Percentiles rank a stretch among this genome's conserved stretches.
Conservation (phyloP, 2,113 vertebrate species). For the Cnemophilus loriae region DNA sequence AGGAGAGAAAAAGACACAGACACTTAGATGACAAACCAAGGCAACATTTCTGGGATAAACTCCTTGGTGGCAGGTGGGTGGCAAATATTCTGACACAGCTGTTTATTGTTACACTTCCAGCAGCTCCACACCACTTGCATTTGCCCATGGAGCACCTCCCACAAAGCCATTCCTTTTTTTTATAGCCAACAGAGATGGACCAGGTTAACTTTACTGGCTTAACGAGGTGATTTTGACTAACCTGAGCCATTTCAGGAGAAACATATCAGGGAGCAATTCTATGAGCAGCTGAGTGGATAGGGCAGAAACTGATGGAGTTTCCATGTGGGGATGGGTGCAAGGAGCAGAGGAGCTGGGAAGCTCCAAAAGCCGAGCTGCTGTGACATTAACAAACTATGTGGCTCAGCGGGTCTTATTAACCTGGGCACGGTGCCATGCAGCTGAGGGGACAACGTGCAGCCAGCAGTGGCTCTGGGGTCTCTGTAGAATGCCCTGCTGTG, state of each 20-base stretch:
- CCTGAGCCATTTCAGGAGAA: not conserved
- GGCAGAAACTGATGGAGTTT: not conserved
- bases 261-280: not conserved
- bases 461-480: not conserved
- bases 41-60: not conserved
- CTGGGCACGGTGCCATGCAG: conserved; percentile 32
- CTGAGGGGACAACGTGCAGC: not conserved
- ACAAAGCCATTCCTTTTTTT: not conserved
- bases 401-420: not conserved
- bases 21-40: not conserved
- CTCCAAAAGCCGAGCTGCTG: not conserved
- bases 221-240: not conserved
- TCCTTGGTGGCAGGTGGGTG: not conserved
- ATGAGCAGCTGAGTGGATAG: not conserved
- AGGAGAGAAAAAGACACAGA: not conserved
- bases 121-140: not conserved
- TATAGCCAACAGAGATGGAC: not conserved
- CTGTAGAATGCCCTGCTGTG: not conserved
- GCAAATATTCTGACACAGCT: not conserved
- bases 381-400: not conserved
- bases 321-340: not conserved
- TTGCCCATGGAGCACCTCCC: not conserved
- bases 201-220: not conserved
- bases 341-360: not conserved
- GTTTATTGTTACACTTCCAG: not conserved